Percentiles rank a stretch among this genome's conserved stretches.
Conservation (phyloP, 2,888 invertebrate species). For the Synergus umbraculus region DNA sequence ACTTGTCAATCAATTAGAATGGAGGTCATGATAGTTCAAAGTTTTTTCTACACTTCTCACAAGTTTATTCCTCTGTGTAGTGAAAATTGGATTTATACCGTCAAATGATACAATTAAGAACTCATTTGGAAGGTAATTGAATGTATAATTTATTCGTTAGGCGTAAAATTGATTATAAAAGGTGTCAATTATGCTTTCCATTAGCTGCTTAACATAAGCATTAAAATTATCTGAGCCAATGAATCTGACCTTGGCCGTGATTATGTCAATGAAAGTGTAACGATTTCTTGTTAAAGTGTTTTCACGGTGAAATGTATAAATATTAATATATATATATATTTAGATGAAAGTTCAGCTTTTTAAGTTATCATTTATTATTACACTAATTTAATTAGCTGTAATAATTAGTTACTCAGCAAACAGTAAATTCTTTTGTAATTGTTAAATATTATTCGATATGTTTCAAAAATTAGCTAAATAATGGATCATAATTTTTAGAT, state of each 20-base stretch:
- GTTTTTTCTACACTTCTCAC: not conserved
- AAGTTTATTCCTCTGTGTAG: not conserved
- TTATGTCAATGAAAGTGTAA: not conserved
- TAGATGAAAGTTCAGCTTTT: not conserved
- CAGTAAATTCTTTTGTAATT: too few species aligned
- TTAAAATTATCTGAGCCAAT: not conserved
- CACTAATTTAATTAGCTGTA: too few species aligned
- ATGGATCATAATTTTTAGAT: not conserved
- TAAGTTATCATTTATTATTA: not conserved
- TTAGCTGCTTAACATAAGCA: constrained; percentile 3
- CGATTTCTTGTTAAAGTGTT: not conserved
- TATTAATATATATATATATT: not conserved
- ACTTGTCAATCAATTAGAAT: not conserved
- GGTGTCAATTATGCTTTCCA: not conserved
- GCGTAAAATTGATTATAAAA: not conserved
- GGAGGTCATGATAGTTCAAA: not conserved
- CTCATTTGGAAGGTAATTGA: not conserved
- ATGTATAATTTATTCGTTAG: not conserved
- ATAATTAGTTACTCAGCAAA: too few species aligned
- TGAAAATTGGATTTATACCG: constrained; percentile 18
- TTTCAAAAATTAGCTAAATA: too few species aligned
- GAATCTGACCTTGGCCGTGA: constrained; percentile 1
- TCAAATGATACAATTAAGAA: not conserved
- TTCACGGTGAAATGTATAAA: too few species aligned
- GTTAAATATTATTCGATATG: not conserved